Evolutionary conservation across 2,113 vertebrate genomes (phyloP).

Genomic region (Telmatochromis sp.): DNA sequence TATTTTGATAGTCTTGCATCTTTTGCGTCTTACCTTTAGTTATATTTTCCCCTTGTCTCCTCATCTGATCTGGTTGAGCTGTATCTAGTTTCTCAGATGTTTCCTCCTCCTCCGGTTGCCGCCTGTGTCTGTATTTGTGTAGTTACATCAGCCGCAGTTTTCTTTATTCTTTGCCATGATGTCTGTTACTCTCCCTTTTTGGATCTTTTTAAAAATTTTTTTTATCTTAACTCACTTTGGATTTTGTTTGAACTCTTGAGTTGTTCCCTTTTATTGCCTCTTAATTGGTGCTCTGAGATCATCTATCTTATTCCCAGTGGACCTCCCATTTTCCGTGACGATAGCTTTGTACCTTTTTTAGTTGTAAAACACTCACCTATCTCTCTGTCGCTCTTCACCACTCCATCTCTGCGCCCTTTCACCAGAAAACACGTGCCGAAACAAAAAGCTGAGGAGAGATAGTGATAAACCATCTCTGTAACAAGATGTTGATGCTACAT

Average conservation of each 20-base stretch:
- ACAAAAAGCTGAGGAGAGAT: neutral
- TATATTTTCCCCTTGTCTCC: neutral
- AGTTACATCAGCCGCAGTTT: neutral
- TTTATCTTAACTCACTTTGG: neutral
- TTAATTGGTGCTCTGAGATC: neutral
- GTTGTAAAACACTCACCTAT: neutral
- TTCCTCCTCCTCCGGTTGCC: neutral
- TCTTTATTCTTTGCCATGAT: neutral
- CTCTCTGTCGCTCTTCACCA: rapidly evolving
- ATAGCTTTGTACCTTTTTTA: neutral
- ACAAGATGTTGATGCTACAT: neutral
- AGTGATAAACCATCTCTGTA: neutral
- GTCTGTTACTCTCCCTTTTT: neutral
- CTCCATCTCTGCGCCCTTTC: neutral
- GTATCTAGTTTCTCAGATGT: neutral
- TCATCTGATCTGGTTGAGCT: neutral
- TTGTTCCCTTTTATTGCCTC: neutral
- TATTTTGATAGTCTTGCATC: neutral
- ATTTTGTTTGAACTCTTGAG: neutral
- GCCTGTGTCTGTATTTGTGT: neutral
- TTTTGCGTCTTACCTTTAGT: neutral
- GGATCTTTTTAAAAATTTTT: neutral
- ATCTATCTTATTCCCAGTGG: neutral
- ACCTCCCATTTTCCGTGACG: neutral
- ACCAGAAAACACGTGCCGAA: neutral